Evolutionary conservation across 2,888 invertebrate species (phyloP), one percentile per base, ranked within the genome.

Genomic region (Sipunculus nudus): DNA sequence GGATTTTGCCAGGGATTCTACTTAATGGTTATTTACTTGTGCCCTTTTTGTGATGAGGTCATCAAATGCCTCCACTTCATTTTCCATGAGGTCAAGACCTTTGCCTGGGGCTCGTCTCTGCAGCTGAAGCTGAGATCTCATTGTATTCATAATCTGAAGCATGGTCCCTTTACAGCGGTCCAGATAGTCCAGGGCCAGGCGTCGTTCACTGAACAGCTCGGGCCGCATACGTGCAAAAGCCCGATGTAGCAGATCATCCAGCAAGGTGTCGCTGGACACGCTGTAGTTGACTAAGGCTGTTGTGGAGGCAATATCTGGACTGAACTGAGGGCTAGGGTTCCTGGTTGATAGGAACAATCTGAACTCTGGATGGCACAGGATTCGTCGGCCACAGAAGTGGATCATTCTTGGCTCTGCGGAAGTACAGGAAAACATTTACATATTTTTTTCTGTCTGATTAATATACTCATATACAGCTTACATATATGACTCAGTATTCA

Each of bases 201-300:
- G 63, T 21, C 78, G 63, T 61, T 81, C 82, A 48, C 68, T 66
- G 63, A 75, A 78, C 60, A 82, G 67, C 25, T 78, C 77, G 0
- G 79, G 79, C 6, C 79, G 63, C 41, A 81, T 70, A 2, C 76
- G 64, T 19, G 79, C 78, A 61, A 82, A 82, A 1, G 78, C 78
- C 53, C 81, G 62, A 1, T 72, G 74, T 43, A 80, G 66, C 16
- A 82, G 68, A 45, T 81, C 79, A 54, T 82, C 82, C 5, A 74
- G 76, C 23, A 82, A 63, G 3, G 79, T 78, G 60, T 82, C 80
- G 56, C 75, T 74, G 31, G 78, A 78, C 26, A 73, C 72, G 21
- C 76, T 77, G 70, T 76, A 82, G 75, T 80, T 82, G 62, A 82
- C 71, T 53, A 80, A 65, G 26, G 75, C 76, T 2, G 78, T 76